phyloP scores from a whole-genome alignment of 2,888 invertebrate genomes.

The Leptopilina myrica region DNA sequence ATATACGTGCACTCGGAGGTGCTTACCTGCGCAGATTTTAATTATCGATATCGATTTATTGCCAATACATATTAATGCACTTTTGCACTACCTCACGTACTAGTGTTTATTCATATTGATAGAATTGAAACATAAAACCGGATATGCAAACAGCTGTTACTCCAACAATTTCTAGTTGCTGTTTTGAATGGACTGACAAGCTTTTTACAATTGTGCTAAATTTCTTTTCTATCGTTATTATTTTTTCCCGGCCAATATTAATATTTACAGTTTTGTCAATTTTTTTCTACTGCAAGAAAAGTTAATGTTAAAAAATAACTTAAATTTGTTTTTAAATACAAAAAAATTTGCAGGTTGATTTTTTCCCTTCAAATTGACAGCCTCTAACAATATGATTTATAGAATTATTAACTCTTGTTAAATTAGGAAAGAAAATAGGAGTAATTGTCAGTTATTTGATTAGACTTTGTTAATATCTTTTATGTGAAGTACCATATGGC shows the following conservation, averaged over 20 bases:
- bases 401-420: no score
- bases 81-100: conserved; percentile 64
- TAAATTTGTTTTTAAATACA: no score
- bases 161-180: conserved; percentile 13
- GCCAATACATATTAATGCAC: conserved; percentile 74
- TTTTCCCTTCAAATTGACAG: no score
- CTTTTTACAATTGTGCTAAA: conserved; percentile 3
- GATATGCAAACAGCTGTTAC: conserved; percentile 69
- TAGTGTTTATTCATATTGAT: conserved; percentile 73
- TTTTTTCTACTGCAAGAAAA: background rate
- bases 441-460: no score
- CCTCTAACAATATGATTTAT: no score
- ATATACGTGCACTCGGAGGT: conserved; percentile 64
- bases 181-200: background rate
- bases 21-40: conserved; percentile 70
- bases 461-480: no score
- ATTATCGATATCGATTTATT: conserved; percentile 76
- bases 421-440: no score
- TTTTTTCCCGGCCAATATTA: background rate
- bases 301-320: no score
- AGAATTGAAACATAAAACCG: conserved; percentile 72
- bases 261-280: background rate
- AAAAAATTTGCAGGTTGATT: no score
- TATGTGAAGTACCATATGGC: no score
- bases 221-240: background rate